A percentile compares a stretch with the other conserved stretches of the same genome.
phyloP scores from a whole-genome alignment of 1,140 invertebrate genomes.

The Psilanteris sp. region DNA sequence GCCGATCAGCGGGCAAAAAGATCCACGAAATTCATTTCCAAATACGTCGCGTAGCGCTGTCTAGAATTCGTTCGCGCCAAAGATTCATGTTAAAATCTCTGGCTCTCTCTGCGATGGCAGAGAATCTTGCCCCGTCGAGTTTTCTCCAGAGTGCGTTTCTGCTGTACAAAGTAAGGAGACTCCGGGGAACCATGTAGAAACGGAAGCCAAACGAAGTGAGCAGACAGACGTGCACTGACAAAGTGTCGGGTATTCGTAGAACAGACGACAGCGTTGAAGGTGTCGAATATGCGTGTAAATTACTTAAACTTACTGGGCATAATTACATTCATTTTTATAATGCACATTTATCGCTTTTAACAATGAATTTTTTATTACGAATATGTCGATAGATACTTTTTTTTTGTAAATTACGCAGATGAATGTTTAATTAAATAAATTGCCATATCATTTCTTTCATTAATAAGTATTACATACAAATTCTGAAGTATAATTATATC shows the following conservation, averaged over 20 bases:
- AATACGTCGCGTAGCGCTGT: conserved; percentile 68
- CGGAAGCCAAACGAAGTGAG: conserved; percentile 44
- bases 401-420: no score
- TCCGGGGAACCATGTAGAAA: conserved; percentile 50
- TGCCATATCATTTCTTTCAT: no score
- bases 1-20: conserved; percentile 55
- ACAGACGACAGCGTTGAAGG: conserved; percentile 39
- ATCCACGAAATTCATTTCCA: conserved; percentile 71
- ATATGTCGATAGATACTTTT: no score
- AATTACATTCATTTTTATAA: conserved; percentile 69
- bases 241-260: conserved; percentile 23
- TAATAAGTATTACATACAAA: no score
- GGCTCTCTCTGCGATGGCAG: conserved; percentile 15
- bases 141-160: conserved; percentile 56
- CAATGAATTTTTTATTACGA: no score
- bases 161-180: conserved; percentile 52
- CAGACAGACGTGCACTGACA: conserved; percentile 7
- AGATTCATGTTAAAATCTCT: conserved; percentile 69
- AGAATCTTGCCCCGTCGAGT: conserved; percentile 52
- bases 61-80: conserved; percentile 73
- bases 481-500: no score
- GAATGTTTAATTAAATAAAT: no score
- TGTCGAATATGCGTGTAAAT: conserved; percentile 56
- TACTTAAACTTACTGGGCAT: conserved; percentile 58
- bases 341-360: conserved; percentile 75